phyloP scores from a whole-genome alignment of 2,797 vertebrate species.

The Apogon talboti region DNA sequence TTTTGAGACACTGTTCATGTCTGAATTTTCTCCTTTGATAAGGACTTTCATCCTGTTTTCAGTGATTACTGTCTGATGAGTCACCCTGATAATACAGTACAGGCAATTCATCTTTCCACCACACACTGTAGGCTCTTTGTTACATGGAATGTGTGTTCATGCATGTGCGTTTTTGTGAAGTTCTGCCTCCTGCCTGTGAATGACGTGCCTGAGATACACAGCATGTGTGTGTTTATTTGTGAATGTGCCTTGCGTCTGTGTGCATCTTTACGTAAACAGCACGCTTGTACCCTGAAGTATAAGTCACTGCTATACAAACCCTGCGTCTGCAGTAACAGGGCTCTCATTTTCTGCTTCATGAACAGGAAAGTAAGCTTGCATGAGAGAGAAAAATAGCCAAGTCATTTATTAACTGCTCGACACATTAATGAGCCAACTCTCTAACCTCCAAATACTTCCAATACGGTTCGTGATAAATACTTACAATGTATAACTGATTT shows the following conservation, averaged over 20 bases:
- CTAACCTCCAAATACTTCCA: slow-evolving; percentile 69
- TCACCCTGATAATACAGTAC: slow-evolving; percentile 81
- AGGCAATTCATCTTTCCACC: slow-evolving; percentile 77
- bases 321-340: slow-evolving; percentile 70
- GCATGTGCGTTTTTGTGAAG: slow-evolving; percentile 31
- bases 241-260: slow-evolving; percentile 43
- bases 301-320: slow-evolving; percentile 57
- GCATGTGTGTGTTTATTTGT: slow-evolving; percentile 58
- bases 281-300: slow-evolving; percentile 69
- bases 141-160: slow-evolving; percentile 74
- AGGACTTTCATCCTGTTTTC: slow-evolving; percentile 83
- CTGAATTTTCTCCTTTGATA: slow-evolving; percentile 83
- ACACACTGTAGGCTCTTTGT: slow-evolving; percentile 84
- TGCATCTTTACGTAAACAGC: slow-evolving; percentile 67
- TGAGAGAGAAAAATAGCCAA: slow-evolving; percentile 60
- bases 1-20: slow-evolving; percentile 79
- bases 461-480: slow-evolving; percentile 69
- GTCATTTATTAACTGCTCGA: slow-evolving; percentile 74
- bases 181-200: slow-evolving; percentile 56
- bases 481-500: slow-evolving; percentile 58
- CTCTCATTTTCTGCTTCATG: slow-evolving; percentile 75
- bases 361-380: slow-evolving; percentile 70
- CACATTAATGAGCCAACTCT: slow-evolving; percentile 75
- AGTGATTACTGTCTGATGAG: slow-evolving; percentile 85
- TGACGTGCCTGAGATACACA: slow-evolving; percentile 38